phyloP scores from a whole-genome alignment of 2,888 invertebrate species.

The Agelastica alni region DNA sequence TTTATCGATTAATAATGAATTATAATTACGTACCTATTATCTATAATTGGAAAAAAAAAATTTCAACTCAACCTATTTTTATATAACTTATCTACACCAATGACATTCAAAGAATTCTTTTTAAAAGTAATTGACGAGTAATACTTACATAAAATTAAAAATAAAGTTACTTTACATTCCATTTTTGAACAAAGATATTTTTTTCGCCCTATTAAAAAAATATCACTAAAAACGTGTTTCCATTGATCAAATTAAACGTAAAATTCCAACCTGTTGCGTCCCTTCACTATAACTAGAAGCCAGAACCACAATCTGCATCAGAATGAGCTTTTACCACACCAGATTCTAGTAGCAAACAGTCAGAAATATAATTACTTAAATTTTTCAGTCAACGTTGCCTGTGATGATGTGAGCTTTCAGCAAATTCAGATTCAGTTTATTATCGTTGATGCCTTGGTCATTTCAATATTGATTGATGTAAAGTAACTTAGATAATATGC shows the following conservation, averaged over 20 bases:
- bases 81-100: not conserved
- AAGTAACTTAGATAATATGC: too few species aligned
- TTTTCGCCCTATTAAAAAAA: constrained; percentile 4
- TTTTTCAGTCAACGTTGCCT: not conserved
- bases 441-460: too few species aligned
- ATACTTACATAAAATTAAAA: constrained; percentile 14
- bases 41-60: too few species aligned
- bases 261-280: constrained; percentile 13
- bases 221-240: constrained; percentile 10
- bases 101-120: not conserved
- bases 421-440: too few species aligned
- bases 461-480: too few species aligned
- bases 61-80: too few species aligned
- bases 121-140: not conserved
- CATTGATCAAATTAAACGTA: too few species aligned
- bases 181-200: not conserved
- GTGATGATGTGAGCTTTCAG: too few species aligned
- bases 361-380: not conserved
- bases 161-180: constrained; percentile 3
- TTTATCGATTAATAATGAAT: too few species aligned
- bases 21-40: too few species aligned
- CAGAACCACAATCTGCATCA: not conserved
- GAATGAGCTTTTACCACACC: constrained; percentile 2
- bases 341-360: not conserved
- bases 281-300: constrained; percentile 1